Base-by-base conservation (phyloP, 2,113 vertebrate genomes). In the Monopterus albus region DNA sequence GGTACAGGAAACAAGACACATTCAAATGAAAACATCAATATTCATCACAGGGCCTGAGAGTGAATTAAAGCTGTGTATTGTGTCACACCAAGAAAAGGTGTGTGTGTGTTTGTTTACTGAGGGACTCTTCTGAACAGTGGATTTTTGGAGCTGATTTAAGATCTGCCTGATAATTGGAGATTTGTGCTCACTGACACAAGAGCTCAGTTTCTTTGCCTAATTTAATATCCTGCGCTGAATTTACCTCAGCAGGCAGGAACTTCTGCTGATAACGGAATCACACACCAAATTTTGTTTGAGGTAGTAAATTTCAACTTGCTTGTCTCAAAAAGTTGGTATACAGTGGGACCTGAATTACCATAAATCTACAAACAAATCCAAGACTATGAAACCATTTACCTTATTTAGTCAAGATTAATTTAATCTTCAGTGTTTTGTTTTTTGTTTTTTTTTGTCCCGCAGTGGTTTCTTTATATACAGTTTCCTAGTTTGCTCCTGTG, bases 11-110 rank as follows among this genome's bases (percentile, higher is more conserved):
- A 75, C 46, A 35, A 72, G 79, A 53, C 57, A 46, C 17, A 69
- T 73, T 60, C 62, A 76, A 79, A 84, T 56, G 51, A 20, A 56
- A 72, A 55, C 77, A 79, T 83, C 61, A 77, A 67, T 73, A 79
- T 86, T 78, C 60, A 84, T 80, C 72, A 36, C 29, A 20, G 53
- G 61, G 67, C 21, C 25, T 8, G 18, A 62, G 40, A 69, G 72
- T 29, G 45, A 58, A 83, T 81, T 58, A 63, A 67, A 62, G 17
- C 2, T 1, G 7, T 11, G 18, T 36, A 10, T 14, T 49, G 42
- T 74, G 75, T 40, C 36, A 69, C 38, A 72, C 57, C 13, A 14
- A 45, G 17, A 43, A 75, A 55, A 36, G 6, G 2, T 6, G 21
- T 53, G 51, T 3, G 55, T 57, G 6, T 49, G 26, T 57, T 33